Base-by-base conservation (phyloP, 1,140 invertebrate genomes). In the Bombus confusus region DNA sequence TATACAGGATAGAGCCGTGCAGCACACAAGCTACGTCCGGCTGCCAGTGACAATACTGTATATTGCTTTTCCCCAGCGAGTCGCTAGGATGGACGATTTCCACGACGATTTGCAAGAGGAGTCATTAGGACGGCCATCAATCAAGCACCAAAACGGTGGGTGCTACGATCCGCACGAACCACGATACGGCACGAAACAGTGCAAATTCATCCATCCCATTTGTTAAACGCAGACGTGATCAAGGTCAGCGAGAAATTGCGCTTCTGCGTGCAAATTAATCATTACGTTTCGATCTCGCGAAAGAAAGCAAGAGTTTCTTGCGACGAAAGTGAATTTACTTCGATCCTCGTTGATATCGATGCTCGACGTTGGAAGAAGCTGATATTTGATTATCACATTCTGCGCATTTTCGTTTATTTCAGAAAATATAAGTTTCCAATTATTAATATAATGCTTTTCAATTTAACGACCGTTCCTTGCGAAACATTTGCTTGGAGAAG, bases 51-150 rank as follows among this genome's bases (percentile, higher is more conserved):
- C 83, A 79, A 84, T 84, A 80, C 66, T 72, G 52, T 64, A 80
- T 80, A 85, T 73, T 85, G 83, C 77, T 73, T 80, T 85, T 69
- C 68, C 57, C 77, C 37, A 31, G 22, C 57, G 69, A 80, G 41
- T 52, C 41, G 57, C 66, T 57, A 71, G 83, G 66, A 72, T 64
- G 77, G 68, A 85, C 77, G 57, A 78, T 78, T 83, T 83, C 82
- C 43, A 83, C 75, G 82, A 57, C 74, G 82, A 85, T 85, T 85
- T 80, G 77, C 77, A 80, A 86, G 62, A 86, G 72, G n/a, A 86
- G 80, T 83, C 80, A 86, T 86, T 86, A 82, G 79, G 80, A 59
- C 52, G 62, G 47, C 52, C 85, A 76, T 86, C 80, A 76, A 86
- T 86, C 85, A 86, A 80, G 5, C 73, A 31, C 80, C 80, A 41